phyloP scores from a whole-genome alignment of 2,797 vertebrate species.

The Alfaro cultratus region DNA sequence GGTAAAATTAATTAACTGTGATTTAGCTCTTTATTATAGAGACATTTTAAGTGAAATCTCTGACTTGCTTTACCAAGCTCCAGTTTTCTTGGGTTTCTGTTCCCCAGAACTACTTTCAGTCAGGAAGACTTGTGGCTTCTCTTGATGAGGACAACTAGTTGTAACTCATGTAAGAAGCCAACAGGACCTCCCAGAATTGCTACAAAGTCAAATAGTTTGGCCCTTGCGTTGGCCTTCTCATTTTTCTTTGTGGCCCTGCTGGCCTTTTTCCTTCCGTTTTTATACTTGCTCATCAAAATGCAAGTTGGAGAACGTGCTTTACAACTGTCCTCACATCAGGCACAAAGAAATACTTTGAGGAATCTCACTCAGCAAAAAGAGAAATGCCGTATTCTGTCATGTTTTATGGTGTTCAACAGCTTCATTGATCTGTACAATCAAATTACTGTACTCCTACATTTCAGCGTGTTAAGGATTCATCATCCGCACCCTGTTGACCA shows the following conservation, averaged over 20 bases:
- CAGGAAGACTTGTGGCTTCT: conserved; percentile 40
- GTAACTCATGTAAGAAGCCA: conserved; percentile 32
- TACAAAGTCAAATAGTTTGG: conserved; percentile 47
- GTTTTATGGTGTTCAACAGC: conserved; percentile 23
- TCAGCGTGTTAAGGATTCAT: conserved; percentile 37
- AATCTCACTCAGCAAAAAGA: conserved; percentile 18
- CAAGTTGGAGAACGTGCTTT: conserved; percentile 19
- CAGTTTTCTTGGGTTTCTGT: conserved; percentile 29
- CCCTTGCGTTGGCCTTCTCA: conserved; percentile 41
- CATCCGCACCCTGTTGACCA: conserved; percentile 18
- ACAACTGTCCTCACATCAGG: conserved; percentile 1
- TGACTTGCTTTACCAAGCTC: conserved; percentile 7
- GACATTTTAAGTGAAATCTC: neutral
- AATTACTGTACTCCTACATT: conserved; percentile 33
- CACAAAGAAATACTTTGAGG: conserved; percentile 25
- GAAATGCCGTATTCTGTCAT: conserved; percentile 25
- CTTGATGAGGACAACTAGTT: conserved; percentile 43
- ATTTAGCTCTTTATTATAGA: neutral
- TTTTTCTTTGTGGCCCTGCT: conserved; percentile 56
- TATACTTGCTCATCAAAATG: conserved; percentile 34
- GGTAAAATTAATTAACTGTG: neutral
- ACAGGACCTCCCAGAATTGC: conserved; percentile 45
- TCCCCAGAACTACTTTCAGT: conserved; percentile 31
- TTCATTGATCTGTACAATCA: conserved; percentile 22
- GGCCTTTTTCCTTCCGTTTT: conserved; percentile 26